phyloP scores from a whole-genome alignment of 2,113 vertebrate genomes.

The Corythornis madagascariensis region DNA sequence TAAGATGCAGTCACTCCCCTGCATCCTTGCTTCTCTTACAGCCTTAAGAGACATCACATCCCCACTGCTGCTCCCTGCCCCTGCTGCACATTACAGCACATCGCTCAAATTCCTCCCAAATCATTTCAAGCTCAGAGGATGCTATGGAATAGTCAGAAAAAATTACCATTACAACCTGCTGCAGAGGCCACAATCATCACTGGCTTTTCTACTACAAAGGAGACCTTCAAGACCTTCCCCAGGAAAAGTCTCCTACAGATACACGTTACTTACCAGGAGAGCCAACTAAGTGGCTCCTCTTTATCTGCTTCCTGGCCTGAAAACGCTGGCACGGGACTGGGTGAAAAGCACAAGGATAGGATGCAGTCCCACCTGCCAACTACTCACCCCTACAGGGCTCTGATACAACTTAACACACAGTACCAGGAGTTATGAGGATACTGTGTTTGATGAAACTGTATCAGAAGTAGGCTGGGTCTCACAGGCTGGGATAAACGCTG shows the following conservation, averaged over 20 bases:
- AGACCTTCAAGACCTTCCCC: not conserved
- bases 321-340: not conserved
- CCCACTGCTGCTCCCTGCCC: not conserved
- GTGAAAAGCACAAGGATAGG: not conserved
- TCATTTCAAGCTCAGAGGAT: not conserved
- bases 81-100: not conserved
- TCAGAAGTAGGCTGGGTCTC: not conserved
- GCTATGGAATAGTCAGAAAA: not conserved
- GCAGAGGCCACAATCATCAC: not conserved
- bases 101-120: not conserved
- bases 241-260: not conserved
- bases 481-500: not conserved
- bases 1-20: not conserved
- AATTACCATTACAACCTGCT: not conserved
- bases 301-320: not conserved
- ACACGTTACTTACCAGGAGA: rapidly evolving
- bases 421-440: not conserved
- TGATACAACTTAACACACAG: not conserved
- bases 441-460: not conserved
- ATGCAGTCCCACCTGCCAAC: not conserved
- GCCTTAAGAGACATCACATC: not conserved
- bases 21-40: not conserved
- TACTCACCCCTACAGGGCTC: not conserved
- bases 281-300: not conserved
- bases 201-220: not conserved